A percentile compares a stretch with the other conserved stretches of the same genome.
Conservation (phyloP, 2,888 invertebrate genomes). For the Acanthosepion pharaonis region DNA sequence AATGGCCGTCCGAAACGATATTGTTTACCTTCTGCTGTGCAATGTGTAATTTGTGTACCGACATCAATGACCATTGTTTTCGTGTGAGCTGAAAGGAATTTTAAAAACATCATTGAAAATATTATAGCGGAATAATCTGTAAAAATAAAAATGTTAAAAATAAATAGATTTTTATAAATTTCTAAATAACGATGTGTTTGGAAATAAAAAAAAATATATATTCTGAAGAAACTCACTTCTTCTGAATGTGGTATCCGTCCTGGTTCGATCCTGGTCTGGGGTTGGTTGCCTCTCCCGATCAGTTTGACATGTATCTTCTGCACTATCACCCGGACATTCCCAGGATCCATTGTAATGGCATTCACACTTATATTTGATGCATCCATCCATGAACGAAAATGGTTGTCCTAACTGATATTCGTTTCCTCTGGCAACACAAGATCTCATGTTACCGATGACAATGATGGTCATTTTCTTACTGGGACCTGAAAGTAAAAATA, state of each 20-base stretch:
- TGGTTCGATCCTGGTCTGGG: neutral
- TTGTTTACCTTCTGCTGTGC: constrained; percentile 49
- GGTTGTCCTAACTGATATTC: neutral
- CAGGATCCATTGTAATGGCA: neutral
- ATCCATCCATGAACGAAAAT: constrained; percentile 52
- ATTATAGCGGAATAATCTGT: neutral
- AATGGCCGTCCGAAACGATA: constrained; percentile 57
- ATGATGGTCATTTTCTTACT: constrained; percentile 47
- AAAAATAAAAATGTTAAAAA: neutral
- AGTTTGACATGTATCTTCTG: constrained; percentile 56
- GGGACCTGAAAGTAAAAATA: constrained; percentile 52
- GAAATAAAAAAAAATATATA: neutral
- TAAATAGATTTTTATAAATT: no score
- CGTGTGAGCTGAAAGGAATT: neutral
- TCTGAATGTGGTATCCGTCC: neutral
- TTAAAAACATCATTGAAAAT: neutral
- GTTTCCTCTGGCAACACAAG: constrained; percentile 52
- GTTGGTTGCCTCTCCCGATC: neutral
- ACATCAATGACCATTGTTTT: neutral
- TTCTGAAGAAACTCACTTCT: neutral
- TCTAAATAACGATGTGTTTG: no score
- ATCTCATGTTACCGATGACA: constrained; percentile 49
- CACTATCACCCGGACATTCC: constrained; percentile 53
- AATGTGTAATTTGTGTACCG: neutral
- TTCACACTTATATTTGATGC: constrained; percentile 55